Evolutionary conservation across 2,888 invertebrate species (phyloP).

Genomic region (Drosophila paracracens): DNA sequence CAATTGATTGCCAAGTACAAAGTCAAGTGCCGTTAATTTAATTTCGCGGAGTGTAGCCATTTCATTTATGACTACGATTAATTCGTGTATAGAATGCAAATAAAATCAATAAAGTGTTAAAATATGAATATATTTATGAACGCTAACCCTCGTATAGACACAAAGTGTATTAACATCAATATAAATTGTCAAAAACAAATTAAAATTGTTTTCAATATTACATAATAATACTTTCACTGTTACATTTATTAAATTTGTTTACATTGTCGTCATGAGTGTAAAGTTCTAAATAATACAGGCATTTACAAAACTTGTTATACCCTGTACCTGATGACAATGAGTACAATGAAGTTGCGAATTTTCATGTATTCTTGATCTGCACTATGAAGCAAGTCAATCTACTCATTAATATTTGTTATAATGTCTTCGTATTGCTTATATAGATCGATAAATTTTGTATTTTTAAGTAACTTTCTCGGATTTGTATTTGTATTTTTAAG

Average conservation of each 20-base stretch:
- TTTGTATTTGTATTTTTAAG: not conserved
- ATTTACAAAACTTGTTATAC: not conserved
- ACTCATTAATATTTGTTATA: not conserved
- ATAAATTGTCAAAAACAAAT: not conserved
- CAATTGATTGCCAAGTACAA: not conserved
- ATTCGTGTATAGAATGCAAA: slow-evolving; percentile 46
- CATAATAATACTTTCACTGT: not conserved
- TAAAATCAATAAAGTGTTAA: slow-evolving; percentile 24
- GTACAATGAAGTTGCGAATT: not conserved
- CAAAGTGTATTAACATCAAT: slow-evolving; percentile 3
- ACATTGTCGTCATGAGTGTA: not conserved
- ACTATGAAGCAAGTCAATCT: not conserved
- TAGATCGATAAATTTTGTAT: not conserved
- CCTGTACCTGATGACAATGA: not conserved
- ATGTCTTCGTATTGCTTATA: not conserved
- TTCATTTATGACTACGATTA: slow-evolving; percentile 27
- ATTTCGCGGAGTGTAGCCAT: slow-evolving; percentile 1
- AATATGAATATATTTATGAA: slow-evolving; percentile 12
- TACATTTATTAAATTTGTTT: not conserved
- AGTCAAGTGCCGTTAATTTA: not conserved
- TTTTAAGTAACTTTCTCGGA: not conserved
- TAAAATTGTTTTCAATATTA: not conserved
- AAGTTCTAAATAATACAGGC: not conserved
- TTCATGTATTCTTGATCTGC: not conserved
- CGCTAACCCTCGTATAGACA: slow-evolving; percentile 1